Evolutionary conservation across 2,113 vertebrate species (phyloP).

Genomic region (Tenrec ecaudatus): DNA sequence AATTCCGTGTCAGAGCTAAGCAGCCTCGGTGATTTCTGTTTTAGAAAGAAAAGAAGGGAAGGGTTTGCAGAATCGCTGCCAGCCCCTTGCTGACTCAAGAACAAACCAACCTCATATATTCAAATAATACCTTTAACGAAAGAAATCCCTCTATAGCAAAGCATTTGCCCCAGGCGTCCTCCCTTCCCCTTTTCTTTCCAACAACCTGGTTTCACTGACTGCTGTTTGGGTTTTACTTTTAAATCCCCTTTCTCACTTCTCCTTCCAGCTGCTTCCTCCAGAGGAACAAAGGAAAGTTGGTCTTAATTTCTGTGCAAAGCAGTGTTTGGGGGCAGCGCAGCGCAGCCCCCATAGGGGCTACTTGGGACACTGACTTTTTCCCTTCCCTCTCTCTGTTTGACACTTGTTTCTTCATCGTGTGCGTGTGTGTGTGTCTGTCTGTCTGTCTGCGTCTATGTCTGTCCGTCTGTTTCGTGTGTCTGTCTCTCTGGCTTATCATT

Average conservation of each 20-base stretch:
- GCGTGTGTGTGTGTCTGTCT: neutral
- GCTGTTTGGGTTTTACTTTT: neutral
- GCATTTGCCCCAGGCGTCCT: neutral
- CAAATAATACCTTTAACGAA: neutral
- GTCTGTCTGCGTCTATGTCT: neutral
- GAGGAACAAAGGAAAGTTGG: neutral
- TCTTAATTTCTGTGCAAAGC: neutral
- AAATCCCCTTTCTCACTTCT: neutral
- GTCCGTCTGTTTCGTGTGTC: neutral
- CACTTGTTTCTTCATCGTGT: neutral
- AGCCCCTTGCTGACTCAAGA: conserved; percentile 24
- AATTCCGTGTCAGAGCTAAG: conserved; percentile 41
- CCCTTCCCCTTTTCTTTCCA: neutral
- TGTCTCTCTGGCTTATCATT: neutral
- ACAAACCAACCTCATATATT: neutral
- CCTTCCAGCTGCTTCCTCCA: neutral
- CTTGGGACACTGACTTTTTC: too few species aligned
- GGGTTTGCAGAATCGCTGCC: neutral
- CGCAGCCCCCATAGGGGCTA: neutral
- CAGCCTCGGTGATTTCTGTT: neutral
- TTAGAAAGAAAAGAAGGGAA: conserved; percentile 15
- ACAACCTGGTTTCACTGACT: conserved; percentile 17
- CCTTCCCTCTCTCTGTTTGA: neutral
- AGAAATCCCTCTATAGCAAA: neutral
- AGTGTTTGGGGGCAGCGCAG: neutral